Percentiles rank a stretch among this genome's conserved stretches.
phyloP scores from a whole-genome alignment of 2,888 invertebrate species.

The Perizoma affinitatum region DNA sequence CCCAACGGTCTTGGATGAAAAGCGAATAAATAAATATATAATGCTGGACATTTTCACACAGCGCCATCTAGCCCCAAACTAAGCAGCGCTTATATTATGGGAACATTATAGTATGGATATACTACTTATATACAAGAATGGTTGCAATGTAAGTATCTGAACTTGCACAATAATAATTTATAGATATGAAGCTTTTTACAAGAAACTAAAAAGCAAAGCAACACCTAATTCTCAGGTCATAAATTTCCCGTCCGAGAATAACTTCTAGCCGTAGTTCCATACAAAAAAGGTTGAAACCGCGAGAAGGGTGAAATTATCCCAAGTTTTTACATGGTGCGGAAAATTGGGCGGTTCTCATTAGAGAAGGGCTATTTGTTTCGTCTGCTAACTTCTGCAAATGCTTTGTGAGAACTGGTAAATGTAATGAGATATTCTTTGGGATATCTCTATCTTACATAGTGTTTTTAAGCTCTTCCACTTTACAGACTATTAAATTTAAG shows the following conservation, averaged over 20 bases:
- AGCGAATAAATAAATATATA: no score
- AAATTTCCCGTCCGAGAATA: constrained; percentile 31
- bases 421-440: constrained; percentile 18
- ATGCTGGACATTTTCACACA: no score
- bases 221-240: constrained; percentile 29
- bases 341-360: constrained; percentile 68
- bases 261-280: constrained; percentile 33
- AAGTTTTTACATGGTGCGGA: constrained; percentile 42
- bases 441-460: no score
- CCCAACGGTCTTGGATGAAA: no score
- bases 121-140: no score
- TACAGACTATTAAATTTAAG: no score
- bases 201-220: not conserved
- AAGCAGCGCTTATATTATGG: no score
- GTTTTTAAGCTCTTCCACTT: not conserved
- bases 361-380: constrained; percentile 61
- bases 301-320: constrained; percentile 51
- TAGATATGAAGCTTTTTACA: no score
- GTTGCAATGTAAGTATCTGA: no score
- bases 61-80: no score
- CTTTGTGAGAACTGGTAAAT: constrained; percentile 17
- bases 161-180: no score
- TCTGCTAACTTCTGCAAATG: constrained; percentile 35
- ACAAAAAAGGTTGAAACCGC: constrained; percentile 42
- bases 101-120: no score